phyloP scores from a whole-genome alignment of 1,140 invertebrate species.

The Oncopodura yosiiana region DNA sequence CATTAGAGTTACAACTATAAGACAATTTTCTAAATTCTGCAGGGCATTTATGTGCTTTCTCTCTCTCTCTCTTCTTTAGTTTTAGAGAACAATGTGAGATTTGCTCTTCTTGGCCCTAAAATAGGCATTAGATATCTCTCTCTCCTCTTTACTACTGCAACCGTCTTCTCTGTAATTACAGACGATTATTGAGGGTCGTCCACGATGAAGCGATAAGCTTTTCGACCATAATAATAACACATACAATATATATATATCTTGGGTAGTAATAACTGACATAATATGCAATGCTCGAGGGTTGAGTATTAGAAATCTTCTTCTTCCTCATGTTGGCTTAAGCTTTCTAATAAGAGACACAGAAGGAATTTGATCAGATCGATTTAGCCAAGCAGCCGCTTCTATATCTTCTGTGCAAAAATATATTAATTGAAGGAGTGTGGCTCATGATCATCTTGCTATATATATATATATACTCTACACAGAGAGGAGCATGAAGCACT shows the following conservation, averaged over 20 bases:
- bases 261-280: no score
- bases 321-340: not conserved
- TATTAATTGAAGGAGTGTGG: slow-evolving; percentile 30
- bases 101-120: not conserved
- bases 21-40: slow-evolving; percentile 15
- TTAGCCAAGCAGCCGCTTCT: not conserved
- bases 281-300: not conserved
- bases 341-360: not conserved
- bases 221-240: not conserved
- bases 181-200: slow-evolving; percentile 12
- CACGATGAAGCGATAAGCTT: slow-evolving; percentile 16
- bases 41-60: slow-evolving; percentile 15
- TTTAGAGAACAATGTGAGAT: no score
- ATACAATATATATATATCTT: no score
- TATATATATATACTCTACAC: no score
- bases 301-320: not conserved
- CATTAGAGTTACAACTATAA: no score
- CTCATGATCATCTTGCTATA: no score
- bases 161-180: slow-evolving; percentile 11
- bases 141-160: slow-evolving; percentile 3
- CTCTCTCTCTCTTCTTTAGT: slow-evolving; percentile 6
- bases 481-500: slow-evolving; percentile 19
- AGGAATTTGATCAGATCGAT: slow-evolving; percentile 17
- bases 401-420: slow-evolving; percentile 19
- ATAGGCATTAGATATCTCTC: slow-evolving; percentile 1